Evolutionary conservation across 2,113 vertebrate species (phyloP).

Genomic region (Castor canadensis): DNA sequence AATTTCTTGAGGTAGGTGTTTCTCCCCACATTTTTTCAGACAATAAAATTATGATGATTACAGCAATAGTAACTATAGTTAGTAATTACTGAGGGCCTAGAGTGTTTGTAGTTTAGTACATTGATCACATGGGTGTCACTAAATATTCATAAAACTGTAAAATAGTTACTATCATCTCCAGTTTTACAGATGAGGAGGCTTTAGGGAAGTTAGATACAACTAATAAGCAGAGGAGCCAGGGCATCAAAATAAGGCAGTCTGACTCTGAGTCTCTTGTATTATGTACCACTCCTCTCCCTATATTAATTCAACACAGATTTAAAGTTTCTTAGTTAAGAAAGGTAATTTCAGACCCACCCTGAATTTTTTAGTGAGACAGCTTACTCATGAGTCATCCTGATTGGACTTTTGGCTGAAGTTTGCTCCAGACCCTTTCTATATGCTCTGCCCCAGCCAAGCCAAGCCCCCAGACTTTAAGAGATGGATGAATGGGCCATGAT

Average conservation of each 20-base stretch:
- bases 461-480: background rate
- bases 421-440: rapidly evolving
- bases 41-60: background rate
- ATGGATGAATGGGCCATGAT: background rate
- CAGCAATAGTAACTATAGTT: background rate
- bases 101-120: background rate
- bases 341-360: background rate
- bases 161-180: background rate
- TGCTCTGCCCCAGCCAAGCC: background rate
- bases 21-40: background rate
- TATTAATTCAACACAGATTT: background rate
- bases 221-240: background rate
- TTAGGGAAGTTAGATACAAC: background rate
- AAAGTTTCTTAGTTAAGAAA: background rate
- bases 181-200: background rate
- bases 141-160: background rate
- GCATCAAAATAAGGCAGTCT: background rate
- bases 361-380: background rate
- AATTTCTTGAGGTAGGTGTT: background rate
- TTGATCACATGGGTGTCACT: background rate
- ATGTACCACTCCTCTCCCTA: background rate
- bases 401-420: background rate
- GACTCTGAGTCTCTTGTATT: no score
- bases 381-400: no score
- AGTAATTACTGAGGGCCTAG: background rate